Percentiles rank a stretch among this genome's conserved stretches.
These are phyloP conservation scores for Dinocampus coccinellae DNA, from an alignment of 2,888 invertebrate species.

Conservation along the genomic window DNA sequence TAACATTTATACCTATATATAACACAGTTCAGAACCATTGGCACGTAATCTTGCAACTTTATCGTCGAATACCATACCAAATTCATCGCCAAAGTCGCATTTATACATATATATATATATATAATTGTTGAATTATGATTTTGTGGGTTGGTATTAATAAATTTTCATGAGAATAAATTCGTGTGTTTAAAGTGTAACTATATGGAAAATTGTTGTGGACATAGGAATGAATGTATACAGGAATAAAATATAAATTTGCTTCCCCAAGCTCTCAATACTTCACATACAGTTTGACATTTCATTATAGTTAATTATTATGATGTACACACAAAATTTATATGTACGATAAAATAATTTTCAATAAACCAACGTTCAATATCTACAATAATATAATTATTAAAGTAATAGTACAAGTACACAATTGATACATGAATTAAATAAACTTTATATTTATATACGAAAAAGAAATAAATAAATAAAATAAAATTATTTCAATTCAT, in stretches of 20 bases:
- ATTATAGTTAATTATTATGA: conserved; percentile 11
- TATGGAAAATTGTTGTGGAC: not conserved
- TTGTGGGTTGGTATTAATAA: not conserved
- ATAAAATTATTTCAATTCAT: too few species aligned
- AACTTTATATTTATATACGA: too few species aligned
- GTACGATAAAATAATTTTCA: not conserved
- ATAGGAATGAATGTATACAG: not conserved
- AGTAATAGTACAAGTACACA: too few species aligned
- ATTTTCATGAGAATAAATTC: not conserved
- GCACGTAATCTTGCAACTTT: conserved; percentile 39
- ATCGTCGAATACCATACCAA: conserved; percentile 15
- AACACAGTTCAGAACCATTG: conserved; percentile 28
- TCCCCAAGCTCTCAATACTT: not conserved
- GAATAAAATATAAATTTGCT: not conserved
- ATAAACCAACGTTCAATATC: too few species aligned
- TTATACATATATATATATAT: not conserved
- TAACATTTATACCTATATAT: not conserved
- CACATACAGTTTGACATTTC: not conserved
- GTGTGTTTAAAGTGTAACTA: not conserved
- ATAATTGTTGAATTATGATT: conserved; percentile 1
- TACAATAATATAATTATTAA: not conserved
- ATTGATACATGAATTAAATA: too few species aligned
- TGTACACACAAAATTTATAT: too few species aligned
- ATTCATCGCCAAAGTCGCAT: conserved; percentile 24
- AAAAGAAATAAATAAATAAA: too few species aligned